phyloP scores from a whole-genome alignment of 30 jellyfish, hydroid and myxozoan species.

The Hydractinia symbiolongicarpus region DNA sequence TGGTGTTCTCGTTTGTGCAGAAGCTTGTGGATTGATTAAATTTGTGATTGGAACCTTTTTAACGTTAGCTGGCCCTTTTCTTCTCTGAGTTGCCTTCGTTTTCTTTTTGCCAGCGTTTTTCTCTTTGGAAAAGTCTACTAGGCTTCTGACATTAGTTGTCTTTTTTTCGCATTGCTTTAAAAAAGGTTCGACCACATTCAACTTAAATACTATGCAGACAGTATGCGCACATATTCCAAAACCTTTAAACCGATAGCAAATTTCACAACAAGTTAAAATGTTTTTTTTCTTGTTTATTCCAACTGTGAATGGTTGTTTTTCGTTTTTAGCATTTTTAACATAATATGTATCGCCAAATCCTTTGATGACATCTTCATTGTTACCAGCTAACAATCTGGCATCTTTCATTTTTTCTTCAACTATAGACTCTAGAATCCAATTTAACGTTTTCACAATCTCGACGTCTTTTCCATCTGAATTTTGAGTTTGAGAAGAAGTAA shows the following conservation, averaged over 20 bases:
- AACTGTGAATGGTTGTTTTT: slow-evolving; percentile 1
- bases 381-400: background rate
- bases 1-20: too few species aligned
- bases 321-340: background rate
- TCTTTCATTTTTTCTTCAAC: background rate
- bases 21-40: too few species aligned
- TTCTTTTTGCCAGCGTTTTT: too few species aligned
- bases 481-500: background rate
- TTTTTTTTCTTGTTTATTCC: background rate
- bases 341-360: slow-evolving; percentile 12
- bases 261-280: background rate
- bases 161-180: too few species aligned
- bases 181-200: background rate
- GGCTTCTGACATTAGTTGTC: too few species aligned
- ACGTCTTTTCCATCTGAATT: background rate
- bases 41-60: too few species aligned
- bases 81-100: too few species aligned
- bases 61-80: too few species aligned
- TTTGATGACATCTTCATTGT: background rate
- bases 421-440: background rate
- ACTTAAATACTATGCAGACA: background rate
- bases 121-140: too few species aligned
- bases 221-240: slow-evolving; percentile 7
- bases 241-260: background rate
- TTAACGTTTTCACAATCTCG: background rate